Evolutionary conservation across 2,797 vertebrate genomes (phyloP), one percentile per base, ranked within the genome.

Genomic region (Coendou prehensilis): DNA sequence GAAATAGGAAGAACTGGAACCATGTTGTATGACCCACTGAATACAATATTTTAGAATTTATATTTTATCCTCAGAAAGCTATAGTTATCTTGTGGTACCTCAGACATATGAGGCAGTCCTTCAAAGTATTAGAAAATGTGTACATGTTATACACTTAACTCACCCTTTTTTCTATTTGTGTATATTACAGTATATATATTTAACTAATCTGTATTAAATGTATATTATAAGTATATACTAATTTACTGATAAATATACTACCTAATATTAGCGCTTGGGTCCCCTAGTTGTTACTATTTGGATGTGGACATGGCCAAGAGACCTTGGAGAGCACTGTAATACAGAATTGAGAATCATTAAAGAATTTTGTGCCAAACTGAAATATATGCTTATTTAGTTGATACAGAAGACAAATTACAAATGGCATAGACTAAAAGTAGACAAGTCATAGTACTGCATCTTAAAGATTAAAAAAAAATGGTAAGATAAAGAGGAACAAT

Each of bases 81-180:
- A 28, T 50, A 61, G 41, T 73, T 90, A 52, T 13, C 6, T 50
- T 79, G 75, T 20, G 9, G 20, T 54, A 26, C 47, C 6, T 71
- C 30, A 87, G 33, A 23, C 15, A 14, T 15, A 88, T 33, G 61
- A 92, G n/a, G 45, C 23, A 75, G 0, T 45, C 54, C 54, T 64
- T 88, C 83, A 64, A 41, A 95, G 84, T 91, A 86, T 81, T 78
- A 78, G 52, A n/a, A 93, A 91, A 80, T 79, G 11, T 52, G 3
- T 33, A 1, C 90, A 20, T 52, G 23, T 50, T 91, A 6, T 88
- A 28, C 67, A 75, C 22, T 61, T 75, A 69, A 67, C 33, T 54
- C 47, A 76, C 37, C 23, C 28, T 85, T n/a, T 67, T 67, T 87
- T 85, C 45, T 76, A 20, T 76, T 64, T 82, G 64, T 91, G 1